Evolutionary conservation across 2,888 invertebrate species (phyloP).

Genomic region (Troides oblongomaculatus): DNA sequence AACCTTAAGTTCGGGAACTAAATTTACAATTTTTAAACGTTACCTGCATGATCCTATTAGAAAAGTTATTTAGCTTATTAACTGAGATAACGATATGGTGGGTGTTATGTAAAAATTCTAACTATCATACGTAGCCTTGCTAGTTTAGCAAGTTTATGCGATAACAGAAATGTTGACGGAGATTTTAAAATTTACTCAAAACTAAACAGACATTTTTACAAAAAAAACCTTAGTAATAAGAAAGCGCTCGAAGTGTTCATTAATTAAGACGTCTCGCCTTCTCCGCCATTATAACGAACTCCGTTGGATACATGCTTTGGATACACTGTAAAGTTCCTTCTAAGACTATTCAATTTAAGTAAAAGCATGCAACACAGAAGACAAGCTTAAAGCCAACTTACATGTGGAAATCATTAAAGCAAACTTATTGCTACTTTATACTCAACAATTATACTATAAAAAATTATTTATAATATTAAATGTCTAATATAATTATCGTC

Average conservation of each 20-base stretch:
- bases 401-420: neutral
- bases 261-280: conserved; percentile 18
- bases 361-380: conserved; percentile 4
- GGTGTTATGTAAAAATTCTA: no score
- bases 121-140: no score
- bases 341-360: conserved; percentile 12
- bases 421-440: neutral
- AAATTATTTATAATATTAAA: no score
- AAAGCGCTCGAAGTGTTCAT: conserved; percentile 12
- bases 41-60: no score
- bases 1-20: no score
- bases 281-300: conserved; percentile 5
- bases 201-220: neutral
- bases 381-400: neutral
- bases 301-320: neutral
- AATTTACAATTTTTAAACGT: no score
- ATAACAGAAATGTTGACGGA: neutral
- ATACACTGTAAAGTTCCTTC: conserved; percentile 5
- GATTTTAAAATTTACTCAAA: neutral
- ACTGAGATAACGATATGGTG: no score
- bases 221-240: neutral
- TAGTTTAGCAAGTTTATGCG: neutral
- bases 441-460: neutral
- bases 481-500: no score
- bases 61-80: no score